These are phyloP conservation scores for Zeuzera pyrina DNA, from an alignment of 2,888 invertebrate genomes.

Conservation along the genomic window DNA sequence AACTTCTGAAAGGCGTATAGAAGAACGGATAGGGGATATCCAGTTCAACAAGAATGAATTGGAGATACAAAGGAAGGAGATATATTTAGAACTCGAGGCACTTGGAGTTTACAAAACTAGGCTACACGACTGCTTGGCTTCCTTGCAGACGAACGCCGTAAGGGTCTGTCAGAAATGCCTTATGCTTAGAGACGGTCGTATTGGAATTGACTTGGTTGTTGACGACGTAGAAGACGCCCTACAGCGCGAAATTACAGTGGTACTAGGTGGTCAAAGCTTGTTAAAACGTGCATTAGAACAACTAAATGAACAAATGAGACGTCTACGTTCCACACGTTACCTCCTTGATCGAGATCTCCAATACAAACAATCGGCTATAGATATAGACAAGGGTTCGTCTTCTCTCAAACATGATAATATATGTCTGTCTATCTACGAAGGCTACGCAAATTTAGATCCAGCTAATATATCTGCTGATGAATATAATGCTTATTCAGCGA, in stretches of 20 bases:
- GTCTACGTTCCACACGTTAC: constrained; percentile 79
- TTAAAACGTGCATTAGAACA: constrained; percentile 77
- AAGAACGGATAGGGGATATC: constrained; percentile 80
- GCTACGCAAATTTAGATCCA: constrained; percentile 60
- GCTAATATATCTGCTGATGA: constrained; percentile 73
- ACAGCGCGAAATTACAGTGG: constrained; percentile 78
- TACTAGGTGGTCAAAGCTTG: constrained; percentile 68
- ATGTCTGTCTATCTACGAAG: constrained; percentile 74
- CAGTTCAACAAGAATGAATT: constrained; percentile 80
- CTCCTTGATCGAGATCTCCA: constrained; percentile 81
- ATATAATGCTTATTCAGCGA: constrained; percentile 76
- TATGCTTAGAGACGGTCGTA: constrained; percentile 76
- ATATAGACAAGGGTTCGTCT: constrained; percentile 77
- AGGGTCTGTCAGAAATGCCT: constrained; percentile 78
- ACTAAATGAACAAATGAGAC: constrained; percentile 80
- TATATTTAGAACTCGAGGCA: background rate
- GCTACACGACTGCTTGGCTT: background rate
- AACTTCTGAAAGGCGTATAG: constrained; percentile 69
- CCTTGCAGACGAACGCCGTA: constrained; percentile 51
- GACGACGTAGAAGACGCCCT: constrained; percentile 83
- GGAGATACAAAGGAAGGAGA: constrained; percentile 66
- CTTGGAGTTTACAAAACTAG: background rate
- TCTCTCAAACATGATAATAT: constrained; percentile 73
- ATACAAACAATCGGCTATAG: constrained; percentile 79
- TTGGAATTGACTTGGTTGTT: constrained; percentile 77